Evolutionary conservation across 2,888 invertebrate genomes (phyloP).

Genomic region (Mayetiola destructor): DNA sequence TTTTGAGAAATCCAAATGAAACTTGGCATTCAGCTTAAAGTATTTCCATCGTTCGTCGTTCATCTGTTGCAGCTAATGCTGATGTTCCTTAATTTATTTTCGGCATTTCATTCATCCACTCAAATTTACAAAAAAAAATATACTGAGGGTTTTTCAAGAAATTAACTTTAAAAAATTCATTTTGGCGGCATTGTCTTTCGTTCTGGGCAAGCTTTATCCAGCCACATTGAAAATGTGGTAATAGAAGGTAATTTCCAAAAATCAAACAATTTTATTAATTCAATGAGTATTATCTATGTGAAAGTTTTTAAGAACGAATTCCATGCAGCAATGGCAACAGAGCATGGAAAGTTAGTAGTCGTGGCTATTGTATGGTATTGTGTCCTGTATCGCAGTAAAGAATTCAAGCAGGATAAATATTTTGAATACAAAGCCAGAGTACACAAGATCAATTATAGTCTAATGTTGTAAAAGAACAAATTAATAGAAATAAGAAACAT

Average conservation of each 20-base stretch:
- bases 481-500: background rate
- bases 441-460: too few relatives aligned
- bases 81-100: too few relatives aligned
- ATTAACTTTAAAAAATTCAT: too few relatives aligned
- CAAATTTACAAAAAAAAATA: too few relatives aligned
- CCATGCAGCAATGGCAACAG: background rate
- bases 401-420: background rate
- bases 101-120: too few relatives aligned
- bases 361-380: background rate
- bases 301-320: slow-evolving; percentile 6
- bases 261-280: slow-evolving; percentile 12
- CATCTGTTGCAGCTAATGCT: too few relatives aligned
- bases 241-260: slow-evolving; percentile 10
- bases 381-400: background rate
- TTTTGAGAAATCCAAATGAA: too few relatives aligned
- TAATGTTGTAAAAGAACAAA: background rate
- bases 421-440: background rate
- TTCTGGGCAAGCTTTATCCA: background rate
- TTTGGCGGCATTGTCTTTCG: too few relatives aligned
- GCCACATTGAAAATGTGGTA: slow-evolving; percentile 8
- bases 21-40: too few relatives aligned
- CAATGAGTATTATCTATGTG: slow-evolving; percentile 6
- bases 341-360: background rate
- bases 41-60: too few relatives aligned
- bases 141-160: too few relatives aligned